Conservation (phyloP, 1,140 invertebrate genomes). For the Pogonus chalceus region DNA sequence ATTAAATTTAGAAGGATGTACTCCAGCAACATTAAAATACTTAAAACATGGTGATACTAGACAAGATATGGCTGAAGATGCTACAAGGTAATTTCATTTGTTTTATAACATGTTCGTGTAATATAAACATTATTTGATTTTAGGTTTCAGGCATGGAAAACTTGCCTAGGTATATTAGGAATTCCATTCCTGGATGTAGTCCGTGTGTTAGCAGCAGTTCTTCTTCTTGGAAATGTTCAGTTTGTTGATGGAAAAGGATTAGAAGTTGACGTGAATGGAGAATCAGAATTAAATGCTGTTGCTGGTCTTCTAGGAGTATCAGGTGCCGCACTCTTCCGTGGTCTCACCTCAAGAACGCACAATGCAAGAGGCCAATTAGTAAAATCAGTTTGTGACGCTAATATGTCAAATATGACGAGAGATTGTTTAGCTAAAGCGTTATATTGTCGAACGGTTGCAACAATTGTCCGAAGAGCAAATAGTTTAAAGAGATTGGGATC, state of each 20-base stretch:
- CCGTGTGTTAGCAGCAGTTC: slow-evolving; percentile 77
- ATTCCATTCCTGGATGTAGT: slow-evolving; percentile 92
- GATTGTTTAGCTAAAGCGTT: slow-evolving; percentile 86
- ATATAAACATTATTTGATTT: slow-evolving; percentile 23
- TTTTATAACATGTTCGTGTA: neutral
- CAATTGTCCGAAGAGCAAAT: slow-evolving; percentile 84
- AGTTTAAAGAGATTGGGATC: slow-evolving; percentile 81
- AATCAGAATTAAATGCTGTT: slow-evolving; percentile 70
- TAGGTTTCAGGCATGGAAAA: slow-evolving; percentile 82
- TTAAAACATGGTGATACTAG: slow-evolving; percentile 62
- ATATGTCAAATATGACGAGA: slow-evolving; percentile 74
- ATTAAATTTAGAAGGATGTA: slow-evolving; percentile 75
- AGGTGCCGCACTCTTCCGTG: slow-evolving; percentile 62
- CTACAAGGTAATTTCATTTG: slow-evolving; percentile 39
- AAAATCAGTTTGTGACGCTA: slow-evolving; percentile 72
- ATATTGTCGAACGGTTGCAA: slow-evolving; percentile 90
- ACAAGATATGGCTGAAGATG: slow-evolving; percentile 69
- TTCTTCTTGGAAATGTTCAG: slow-evolving; percentile 83
- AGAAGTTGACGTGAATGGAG: slow-evolving; percentile 65
- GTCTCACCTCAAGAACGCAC: slow-evolving; percentile 74
- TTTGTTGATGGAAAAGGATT: slow-evolving; percentile 68
- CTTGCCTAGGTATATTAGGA: slow-evolving; percentile 77
- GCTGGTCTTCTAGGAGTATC: slow-evolving; percentile 75
- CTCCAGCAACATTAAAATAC: slow-evolving; percentile 68
- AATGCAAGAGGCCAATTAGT: slow-evolving; percentile 73